Conservation (phyloP, 1,140 invertebrate species). For the Drosophila repleta region DNA sequence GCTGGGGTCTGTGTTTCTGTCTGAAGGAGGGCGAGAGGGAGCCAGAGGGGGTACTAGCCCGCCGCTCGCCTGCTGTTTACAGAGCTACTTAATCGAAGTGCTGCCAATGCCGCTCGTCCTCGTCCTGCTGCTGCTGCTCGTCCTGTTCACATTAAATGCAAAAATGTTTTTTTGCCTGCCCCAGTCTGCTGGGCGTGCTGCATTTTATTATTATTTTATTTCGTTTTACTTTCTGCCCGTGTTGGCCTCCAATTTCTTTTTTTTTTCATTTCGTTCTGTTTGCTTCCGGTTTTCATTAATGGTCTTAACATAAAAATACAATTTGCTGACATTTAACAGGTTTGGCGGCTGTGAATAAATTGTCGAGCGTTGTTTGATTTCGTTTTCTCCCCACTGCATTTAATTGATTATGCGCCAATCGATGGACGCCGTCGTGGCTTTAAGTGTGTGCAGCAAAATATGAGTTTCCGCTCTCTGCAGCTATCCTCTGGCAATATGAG, state of each 20-base stretch:
- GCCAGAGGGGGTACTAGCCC: not conserved
- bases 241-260: constrained; percentile 9
- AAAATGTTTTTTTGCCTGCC: constrained; percentile 63
- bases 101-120: constrained; percentile 69
- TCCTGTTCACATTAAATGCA: constrained; percentile 57
- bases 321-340: constrained; percentile 78
- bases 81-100: constrained; percentile 80
- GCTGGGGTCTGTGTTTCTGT: constrained; percentile 37
- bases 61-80: constrained; percentile 63
- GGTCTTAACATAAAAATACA: constrained; percentile 81
- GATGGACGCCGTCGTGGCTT: constrained; percentile 8
- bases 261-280: constrained; percentile 55
- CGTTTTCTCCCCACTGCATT: constrained; percentile 35
- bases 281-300: constrained; percentile 79
- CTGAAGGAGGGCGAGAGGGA: constrained; percentile 8
- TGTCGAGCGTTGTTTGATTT: constrained; percentile 77
- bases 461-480: no score
- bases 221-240: constrained; percentile 17
- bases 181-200: not conserved
- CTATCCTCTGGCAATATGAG: no score
- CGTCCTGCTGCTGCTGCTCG: constrained; percentile 43
- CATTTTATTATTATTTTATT: constrained; percentile 16
- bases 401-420: constrained; percentile 19
- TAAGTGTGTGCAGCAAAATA: constrained; percentile 21
- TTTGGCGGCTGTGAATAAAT: constrained; percentile 73